A percentile compares a stretch with the other conserved stretches of the same genome.
Conservation (phyloP, 2,113 vertebrate genomes). For the Callaeas wilsoni region DNA sequence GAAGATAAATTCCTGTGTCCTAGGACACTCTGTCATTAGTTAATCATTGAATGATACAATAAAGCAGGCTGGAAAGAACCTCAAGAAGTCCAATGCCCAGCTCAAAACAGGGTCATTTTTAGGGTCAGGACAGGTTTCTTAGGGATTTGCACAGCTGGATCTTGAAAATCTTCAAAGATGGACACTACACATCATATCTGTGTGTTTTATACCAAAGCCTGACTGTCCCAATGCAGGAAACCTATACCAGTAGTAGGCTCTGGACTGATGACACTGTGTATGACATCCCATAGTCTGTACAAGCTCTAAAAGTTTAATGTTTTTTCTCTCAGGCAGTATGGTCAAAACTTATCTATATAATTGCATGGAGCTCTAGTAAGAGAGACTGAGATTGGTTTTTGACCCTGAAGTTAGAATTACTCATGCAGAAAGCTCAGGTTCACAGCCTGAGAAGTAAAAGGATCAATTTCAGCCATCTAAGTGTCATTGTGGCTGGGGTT, state of each 20-base stretch:
- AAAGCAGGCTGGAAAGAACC: neutral
- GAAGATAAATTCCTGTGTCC: neutral
- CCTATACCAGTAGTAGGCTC: neutral
- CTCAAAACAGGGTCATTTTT: neutral
- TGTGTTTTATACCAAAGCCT: neutral
- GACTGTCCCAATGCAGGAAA: neutral
- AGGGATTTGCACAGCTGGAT: neutral
- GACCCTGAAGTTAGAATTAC: neutral
- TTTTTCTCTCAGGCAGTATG: neutral
- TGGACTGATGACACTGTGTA: neutral
- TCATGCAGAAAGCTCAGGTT: neutral
- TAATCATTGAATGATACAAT: neutral
- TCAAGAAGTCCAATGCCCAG: neutral
- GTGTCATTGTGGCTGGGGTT: neutral
- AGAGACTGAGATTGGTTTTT: neutral
- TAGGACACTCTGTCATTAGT: neutral
- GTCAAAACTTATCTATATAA: neutral
- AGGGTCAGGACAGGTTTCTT: neutral
- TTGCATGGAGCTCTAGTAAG: neutral
- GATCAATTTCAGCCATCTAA: neutral
- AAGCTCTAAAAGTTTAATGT: neutral
- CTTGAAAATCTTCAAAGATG: neutral
- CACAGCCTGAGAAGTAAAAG: neutral
- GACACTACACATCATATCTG: neutral
- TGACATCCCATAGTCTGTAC: neutral